These are phyloP conservation scores for Neoseiulus cucumeris DNA, from an alignment of 1,140 invertebrate species.

Conservation along the genomic window DNA sequence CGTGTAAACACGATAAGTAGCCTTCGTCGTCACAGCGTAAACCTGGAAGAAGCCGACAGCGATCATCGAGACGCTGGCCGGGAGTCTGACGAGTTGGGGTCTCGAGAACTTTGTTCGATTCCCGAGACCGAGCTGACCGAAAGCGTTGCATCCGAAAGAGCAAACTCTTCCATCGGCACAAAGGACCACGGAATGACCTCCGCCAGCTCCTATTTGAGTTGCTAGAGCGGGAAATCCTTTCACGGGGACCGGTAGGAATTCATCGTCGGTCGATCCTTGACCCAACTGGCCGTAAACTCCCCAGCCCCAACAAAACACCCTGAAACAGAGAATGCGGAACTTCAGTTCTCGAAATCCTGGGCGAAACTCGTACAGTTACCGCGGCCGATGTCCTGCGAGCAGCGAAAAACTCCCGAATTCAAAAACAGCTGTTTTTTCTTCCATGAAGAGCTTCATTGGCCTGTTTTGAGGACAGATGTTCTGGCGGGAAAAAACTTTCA, in stretches of 20 bases:
- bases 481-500: too few relatives aligned
- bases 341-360: too few relatives aligned
- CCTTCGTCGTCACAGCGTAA: constrained; percentile 41
- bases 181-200: constrained; percentile 45
- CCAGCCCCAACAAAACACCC: constrained; percentile 41
- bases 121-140: constrained; percentile 51
- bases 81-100: constrained; percentile 37
- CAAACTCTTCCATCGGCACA: constrained; percentile 38
- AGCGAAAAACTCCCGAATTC: too few relatives aligned
- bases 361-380: too few relatives aligned
- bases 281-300: constrained; percentile 64
- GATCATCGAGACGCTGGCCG: constrained; percentile 39
- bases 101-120: constrained; percentile 36
- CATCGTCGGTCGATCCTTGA: constrained; percentile 45
- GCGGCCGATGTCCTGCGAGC: too few relatives aligned
- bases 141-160: constrained; percentile 53
- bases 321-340: constrained; percentile 17
- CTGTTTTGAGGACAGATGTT: too few relatives aligned
- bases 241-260: constrained; percentile 38
- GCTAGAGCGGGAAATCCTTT: constrained; percentile 23
- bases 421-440: too few relatives aligned
- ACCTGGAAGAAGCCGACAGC: constrained; percentile 60
- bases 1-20: constrained; percentile 41
- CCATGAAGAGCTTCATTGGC: too few relatives aligned
- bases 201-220: constrained; percentile 42